Conservation (phyloP, 2,888 invertebrate genomes). For the Torymus texanus region DNA sequence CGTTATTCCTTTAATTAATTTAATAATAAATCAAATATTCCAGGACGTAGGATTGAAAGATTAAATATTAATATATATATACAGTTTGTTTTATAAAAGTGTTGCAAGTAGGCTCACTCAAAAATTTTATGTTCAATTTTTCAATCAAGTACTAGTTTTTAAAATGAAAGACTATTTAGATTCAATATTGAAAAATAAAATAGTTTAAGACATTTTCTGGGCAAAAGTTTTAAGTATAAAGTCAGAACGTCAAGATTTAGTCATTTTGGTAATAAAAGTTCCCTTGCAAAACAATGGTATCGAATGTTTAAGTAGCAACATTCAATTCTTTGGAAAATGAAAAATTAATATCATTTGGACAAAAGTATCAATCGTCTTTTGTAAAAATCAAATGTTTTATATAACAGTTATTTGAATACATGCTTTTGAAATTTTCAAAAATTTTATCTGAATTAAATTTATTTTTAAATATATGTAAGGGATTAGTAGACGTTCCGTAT, state of each 20-base stretch:
- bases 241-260: constrained; percentile 10
- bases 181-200: not conserved
- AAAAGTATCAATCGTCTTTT: no score
- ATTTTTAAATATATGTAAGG: no score
- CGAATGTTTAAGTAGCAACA: no score
- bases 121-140: not conserved
- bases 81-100: constrained; percentile 26
- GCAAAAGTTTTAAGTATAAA: not conserved
- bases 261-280: no score
- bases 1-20: constrained; percentile 30
- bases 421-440: no score
- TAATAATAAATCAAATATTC: constrained; percentile 18
- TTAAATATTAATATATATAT: constrained; percentile 21
- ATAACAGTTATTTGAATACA: no score
- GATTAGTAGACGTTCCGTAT: no score
- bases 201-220: not conserved
- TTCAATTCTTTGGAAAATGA: no score
- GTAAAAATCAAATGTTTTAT: no score
- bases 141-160: not conserved
- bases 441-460: no score
- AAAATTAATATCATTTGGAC: no score
- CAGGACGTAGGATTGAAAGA: constrained; percentile 42
- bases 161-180: not conserved
- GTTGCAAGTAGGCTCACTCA: not conserved
- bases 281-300: no score